Conservation (phyloP, 2,113 vertebrate genomes). For the Porphyrio hochstetteri region DNA sequence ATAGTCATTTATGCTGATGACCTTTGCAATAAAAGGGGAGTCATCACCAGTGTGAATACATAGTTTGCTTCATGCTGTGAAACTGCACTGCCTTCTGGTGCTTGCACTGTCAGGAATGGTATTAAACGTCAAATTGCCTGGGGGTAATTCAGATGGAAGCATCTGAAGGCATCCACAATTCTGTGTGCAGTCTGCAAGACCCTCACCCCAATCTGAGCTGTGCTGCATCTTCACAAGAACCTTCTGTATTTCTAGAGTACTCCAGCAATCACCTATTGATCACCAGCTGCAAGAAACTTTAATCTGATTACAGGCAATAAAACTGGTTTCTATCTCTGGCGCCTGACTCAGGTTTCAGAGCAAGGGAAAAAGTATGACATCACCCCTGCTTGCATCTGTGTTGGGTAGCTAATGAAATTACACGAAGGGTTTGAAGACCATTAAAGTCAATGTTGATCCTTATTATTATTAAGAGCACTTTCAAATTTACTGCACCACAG, state of each 20-base stretch:
- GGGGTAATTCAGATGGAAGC: not conserved
- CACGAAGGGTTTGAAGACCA: slow-evolving; percentile 76
- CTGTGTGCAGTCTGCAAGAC: not conserved
- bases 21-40: not conserved
- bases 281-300: slow-evolving; percentile 71
- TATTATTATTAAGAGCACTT: slow-evolving; percentile 85
- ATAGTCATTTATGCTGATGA: not conserved
- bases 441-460: slow-evolving; percentile 85
- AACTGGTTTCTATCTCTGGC: slow-evolving; percentile 80
- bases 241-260: slow-evolving; percentile 64
- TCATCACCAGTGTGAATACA: not conserved
- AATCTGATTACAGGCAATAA: slow-evolving; percentile 79
- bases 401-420: slow-evolving; percentile 83
- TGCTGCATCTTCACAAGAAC: not conserved
- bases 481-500: slow-evolving; percentile 80
- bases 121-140: not conserved
- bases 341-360: slow-evolving; percentile 82
- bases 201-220: not conserved
- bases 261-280: slow-evolving; percentile 68
- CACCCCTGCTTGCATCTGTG: slow-evolving; percentile 79
- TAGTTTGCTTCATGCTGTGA: not conserved
- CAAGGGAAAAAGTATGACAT: slow-evolving; percentile 81
- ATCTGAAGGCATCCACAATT: not conserved
- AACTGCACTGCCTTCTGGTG: not conserved
- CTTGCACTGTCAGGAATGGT: not conserved